These are phyloP conservation scores for Spatulosminthurus flaviceps DNA, from an alignment of 2,888 invertebrate species.

Conservation along the genomic window DNA sequence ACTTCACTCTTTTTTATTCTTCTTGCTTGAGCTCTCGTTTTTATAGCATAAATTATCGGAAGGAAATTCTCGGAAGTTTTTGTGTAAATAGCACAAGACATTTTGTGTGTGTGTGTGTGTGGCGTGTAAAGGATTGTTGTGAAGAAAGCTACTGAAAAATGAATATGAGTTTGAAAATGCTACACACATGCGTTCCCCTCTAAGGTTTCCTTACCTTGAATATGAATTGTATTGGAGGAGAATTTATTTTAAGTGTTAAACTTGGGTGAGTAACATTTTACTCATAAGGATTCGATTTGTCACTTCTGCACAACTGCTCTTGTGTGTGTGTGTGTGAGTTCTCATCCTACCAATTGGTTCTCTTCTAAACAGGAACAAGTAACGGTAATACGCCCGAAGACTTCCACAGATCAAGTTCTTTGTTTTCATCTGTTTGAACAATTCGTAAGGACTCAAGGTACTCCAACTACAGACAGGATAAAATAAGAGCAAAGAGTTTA, in stretches of 20 bases:
- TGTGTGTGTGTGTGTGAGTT: background rate
- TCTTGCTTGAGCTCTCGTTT: too few relatives aligned
- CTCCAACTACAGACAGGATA: too few relatives aligned
- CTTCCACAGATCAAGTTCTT: conserved; percentile 1
- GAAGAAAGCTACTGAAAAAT: conserved; percentile 9
- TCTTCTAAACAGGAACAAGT: too few relatives aligned
- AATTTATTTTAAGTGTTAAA: background rate
- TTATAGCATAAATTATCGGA: too few relatives aligned
- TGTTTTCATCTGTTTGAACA: background rate
- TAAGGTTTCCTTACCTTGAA: conserved; percentile 12
- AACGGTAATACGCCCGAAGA: too few relatives aligned
- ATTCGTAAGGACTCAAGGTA: too few relatives aligned
- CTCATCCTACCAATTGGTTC: too few relatives aligned
- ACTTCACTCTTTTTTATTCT: too few relatives aligned
- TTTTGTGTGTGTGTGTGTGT: background rate
- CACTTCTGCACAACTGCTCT: background rate
- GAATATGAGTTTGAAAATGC: conserved; percentile 6
- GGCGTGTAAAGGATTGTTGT: background rate
- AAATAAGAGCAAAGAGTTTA: too few relatives aligned
- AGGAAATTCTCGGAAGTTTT: too few relatives aligned
- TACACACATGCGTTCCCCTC: conserved; percentile 14
- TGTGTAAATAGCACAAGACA: background rate
- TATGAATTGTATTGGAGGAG: background rate
- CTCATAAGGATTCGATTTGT: conserved; percentile 11
- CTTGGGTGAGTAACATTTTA: background rate